Conservation (phyloP, 1,140 invertebrate species). For the Mercenaria mercenaria region DNA sequence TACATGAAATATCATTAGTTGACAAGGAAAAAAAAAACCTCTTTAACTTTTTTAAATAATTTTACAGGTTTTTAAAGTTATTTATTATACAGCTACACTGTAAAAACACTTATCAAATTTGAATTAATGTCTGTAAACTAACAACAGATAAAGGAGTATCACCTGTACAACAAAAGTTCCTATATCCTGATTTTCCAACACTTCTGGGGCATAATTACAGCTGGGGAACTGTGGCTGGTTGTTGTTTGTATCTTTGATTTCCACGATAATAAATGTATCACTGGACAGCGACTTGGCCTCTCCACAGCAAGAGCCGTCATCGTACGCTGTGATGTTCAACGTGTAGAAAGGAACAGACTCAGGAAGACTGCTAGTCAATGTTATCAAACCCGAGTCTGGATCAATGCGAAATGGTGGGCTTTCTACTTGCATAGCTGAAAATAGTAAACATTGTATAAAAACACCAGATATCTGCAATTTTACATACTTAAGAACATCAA, state of each 20-base stretch:
- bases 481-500: no score
- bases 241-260: slow-evolving; percentile 80
- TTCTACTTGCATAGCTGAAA: slow-evolving; percentile 35
- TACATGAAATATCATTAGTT: no score
- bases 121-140: no score
- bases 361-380: slow-evolving; percentile 68
- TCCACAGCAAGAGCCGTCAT: slow-evolving; percentile 81
- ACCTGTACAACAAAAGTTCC: slow-evolving; percentile 76
- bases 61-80: no score
- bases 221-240: slow-evolving; percentile 78
- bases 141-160: no score
- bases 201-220: slow-evolving; percentile 74
- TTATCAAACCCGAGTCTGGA: slow-evolving; percentile 76
- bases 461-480: no score
- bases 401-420: slow-evolving; percentile 76
- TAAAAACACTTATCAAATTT: no score
- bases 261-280: slow-evolving; percentile 66
- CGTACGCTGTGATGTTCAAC: slow-evolving; percentile 77
- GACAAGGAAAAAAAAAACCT: no score
- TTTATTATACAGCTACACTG: no score
- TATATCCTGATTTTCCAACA: slow-evolving; percentile 75
- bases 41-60: no score
- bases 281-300: slow-evolving; percentile 67
- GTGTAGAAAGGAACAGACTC: slow-evolving; percentile 70
- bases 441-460: background rate